Evolutionary conservation across 2,888 invertebrate species (phyloP).

Genomic region (Eristalinus aeneus): DNA sequence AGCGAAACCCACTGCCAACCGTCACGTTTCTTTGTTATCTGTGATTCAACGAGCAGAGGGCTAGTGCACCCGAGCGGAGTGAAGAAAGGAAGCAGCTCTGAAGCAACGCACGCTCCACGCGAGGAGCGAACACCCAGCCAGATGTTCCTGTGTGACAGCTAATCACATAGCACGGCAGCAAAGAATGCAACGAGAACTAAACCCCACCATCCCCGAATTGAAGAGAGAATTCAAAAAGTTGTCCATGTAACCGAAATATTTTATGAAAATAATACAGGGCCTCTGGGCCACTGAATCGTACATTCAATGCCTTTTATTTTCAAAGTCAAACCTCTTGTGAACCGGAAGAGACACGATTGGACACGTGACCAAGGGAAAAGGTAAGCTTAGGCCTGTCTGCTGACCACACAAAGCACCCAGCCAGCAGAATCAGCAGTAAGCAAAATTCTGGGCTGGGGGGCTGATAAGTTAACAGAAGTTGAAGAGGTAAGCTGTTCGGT

Average conservation of each 20-base stretch:
- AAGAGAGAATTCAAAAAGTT: neutral
- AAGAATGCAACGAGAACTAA: neutral
- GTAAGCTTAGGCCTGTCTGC: too few species aligned
- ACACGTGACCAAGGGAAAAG: too few species aligned
- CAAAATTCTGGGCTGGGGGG: neutral
- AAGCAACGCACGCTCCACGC: neutral
- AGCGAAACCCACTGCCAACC: neutral
- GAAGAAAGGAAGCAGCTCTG: neutral
- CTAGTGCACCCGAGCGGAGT: neutral
- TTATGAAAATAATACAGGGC: neutral
- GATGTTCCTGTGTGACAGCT: neutral
- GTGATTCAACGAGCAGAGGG: slow-evolving; percentile 1
- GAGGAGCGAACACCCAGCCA: neutral
- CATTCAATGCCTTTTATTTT: too few species aligned
- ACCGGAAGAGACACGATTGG: neutral
- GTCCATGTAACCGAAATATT: neutral
- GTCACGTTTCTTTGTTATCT: neutral
- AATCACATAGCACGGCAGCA: neutral
- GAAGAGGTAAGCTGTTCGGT: too few species aligned
- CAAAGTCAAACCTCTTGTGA: too few species aligned
- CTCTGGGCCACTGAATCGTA: too few species aligned
- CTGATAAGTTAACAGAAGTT: neutral
- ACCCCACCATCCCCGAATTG: neutral
- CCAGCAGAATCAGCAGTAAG: neutral
- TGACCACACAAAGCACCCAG: neutral